phyloP scores from a whole-genome alignment of 2,797 vertebrate genomes.

The Karalla daura region DNA sequence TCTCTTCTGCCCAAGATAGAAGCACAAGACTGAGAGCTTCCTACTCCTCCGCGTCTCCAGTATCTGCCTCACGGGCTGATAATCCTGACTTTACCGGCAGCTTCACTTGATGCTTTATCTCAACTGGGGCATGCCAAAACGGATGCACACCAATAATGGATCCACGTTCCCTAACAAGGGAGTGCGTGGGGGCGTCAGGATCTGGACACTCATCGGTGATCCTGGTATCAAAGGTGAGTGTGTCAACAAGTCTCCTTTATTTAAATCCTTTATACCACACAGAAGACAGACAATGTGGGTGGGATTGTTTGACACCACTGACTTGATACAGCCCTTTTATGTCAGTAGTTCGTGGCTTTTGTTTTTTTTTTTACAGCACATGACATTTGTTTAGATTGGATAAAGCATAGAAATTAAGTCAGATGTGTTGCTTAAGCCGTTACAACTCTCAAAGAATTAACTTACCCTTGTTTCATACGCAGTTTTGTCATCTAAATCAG shows the following conservation, averaged over 20 bases:
- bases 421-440: background rate
- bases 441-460: background rate
- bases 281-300: slow-evolving; percentile 4
- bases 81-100: slow-evolving; percentile 70
- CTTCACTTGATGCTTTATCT: slow-evolving; percentile 77
- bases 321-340: background rate
- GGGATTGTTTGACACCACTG: background rate
- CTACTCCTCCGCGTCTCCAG: slow-evolving; percentile 57
- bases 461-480: background rate
- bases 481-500: slow-evolving; percentile 5
- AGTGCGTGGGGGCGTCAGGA: slow-evolving; percentile 35
- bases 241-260: slow-evolving; percentile 58
- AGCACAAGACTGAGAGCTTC: slow-evolving; percentile 63
- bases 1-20: slow-evolving; percentile 76
- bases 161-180: slow-evolving; percentile 49
- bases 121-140: slow-evolving; percentile 49
- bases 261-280: slow-evolving; percentile 26
- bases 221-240: slow-evolving; percentile 43
- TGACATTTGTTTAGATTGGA: slow-evolving; percentile 8
- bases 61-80: slow-evolving; percentile 73
- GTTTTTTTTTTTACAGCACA: background rate
- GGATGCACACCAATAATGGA: slow-evolving; percentile 58
- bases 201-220: slow-evolving; percentile 53
- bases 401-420: slow-evolving; percentile 1
- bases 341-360: background rate